phyloP scores from a whole-genome alignment of 2,797 vertebrate species.

The Calcarius lapponicus region DNA sequence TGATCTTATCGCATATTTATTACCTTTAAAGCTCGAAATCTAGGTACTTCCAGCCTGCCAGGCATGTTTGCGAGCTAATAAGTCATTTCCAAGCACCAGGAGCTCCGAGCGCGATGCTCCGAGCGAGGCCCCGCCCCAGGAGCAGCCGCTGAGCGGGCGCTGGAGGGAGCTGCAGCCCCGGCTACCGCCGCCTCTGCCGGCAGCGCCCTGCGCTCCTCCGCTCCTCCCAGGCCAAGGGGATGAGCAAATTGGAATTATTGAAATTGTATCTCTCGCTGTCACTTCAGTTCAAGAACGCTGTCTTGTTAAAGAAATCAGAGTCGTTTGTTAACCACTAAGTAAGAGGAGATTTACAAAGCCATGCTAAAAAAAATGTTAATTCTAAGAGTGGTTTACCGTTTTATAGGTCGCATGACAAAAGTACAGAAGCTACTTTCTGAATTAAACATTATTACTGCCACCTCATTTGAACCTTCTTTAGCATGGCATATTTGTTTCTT shows the following conservation, averaged over 20 bases:
- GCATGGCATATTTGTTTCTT: neutral
- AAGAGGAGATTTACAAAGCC: neutral
- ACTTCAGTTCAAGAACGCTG: neutral
- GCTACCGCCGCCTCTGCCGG: neutral
- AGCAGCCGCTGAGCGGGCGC: neutral
- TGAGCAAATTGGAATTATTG: accelerated
- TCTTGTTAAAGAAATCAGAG: neutral
- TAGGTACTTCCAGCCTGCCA: neutral
- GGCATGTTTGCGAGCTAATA: neutral
- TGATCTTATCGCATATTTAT: neutral
- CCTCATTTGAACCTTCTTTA: neutral
- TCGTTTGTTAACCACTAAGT: neutral
- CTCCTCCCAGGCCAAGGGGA: accelerated
- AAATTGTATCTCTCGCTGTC: neutral
- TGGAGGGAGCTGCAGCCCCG: conserved; percentile 55
- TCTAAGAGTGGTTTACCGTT: neutral
- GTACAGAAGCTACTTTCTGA: neutral
- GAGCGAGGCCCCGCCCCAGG: neutral
- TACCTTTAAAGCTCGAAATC: neutral
- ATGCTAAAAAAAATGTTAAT: neutral
- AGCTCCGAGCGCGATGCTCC: accelerated
- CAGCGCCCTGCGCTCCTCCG: neutral
- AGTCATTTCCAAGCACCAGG: accelerated
- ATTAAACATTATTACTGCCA: neutral
- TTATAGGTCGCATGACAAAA: neutral